Conservation (phyloP, 2,888 invertebrate species). For the Adineta ricciae region DNA sequence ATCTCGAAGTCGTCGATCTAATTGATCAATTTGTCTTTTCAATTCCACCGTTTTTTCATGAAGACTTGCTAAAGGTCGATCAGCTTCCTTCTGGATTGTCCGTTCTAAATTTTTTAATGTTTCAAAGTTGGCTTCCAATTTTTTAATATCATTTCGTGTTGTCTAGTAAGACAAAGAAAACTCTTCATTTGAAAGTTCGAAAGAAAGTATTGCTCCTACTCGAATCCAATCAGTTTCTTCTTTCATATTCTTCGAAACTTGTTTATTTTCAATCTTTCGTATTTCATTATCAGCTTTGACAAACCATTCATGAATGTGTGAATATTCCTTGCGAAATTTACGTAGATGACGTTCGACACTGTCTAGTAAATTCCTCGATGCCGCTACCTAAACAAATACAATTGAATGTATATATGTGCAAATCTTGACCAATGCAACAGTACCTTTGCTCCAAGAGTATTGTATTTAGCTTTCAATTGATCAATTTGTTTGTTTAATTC, state of each 20-base stretch:
- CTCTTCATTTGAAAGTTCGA: too few relatives aligned
- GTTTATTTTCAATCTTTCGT: conserved; percentile 32
- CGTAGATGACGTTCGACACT: conserved; percentile 22
- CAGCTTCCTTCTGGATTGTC: neutral
- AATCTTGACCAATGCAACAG: neutral
- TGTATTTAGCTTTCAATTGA: conserved; percentile 71
- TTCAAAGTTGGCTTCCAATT: conserved; percentile 17
- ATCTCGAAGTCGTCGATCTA: neutral
- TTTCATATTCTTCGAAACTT: conserved; percentile 28
- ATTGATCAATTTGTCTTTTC: conserved; percentile 14
- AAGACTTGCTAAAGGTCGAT: neutral
- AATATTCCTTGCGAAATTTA: conserved; percentile 32
- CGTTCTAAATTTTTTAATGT: conserved; percentile 2
- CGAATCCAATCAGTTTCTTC: conserved; percentile 33
- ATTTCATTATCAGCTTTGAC: conserved; percentile 32
- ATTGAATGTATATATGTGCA: neutral
- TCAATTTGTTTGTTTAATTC: conserved; percentile 66
- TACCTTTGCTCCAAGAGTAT: conserved; percentile 56
- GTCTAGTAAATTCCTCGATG: conserved; percentile 24
- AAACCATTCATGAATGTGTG: conserved; percentile 27
- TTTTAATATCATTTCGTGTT: conserved; percentile 17
- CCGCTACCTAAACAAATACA: neutral
- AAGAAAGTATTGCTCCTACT: neutral
- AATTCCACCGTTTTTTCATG: neutral
- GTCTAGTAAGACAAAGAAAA: neutral